These are phyloP conservation scores for Stramonita haemastoma DNA, from an alignment of 2,888 invertebrate genomes.

Conservation along the genomic window DNA sequence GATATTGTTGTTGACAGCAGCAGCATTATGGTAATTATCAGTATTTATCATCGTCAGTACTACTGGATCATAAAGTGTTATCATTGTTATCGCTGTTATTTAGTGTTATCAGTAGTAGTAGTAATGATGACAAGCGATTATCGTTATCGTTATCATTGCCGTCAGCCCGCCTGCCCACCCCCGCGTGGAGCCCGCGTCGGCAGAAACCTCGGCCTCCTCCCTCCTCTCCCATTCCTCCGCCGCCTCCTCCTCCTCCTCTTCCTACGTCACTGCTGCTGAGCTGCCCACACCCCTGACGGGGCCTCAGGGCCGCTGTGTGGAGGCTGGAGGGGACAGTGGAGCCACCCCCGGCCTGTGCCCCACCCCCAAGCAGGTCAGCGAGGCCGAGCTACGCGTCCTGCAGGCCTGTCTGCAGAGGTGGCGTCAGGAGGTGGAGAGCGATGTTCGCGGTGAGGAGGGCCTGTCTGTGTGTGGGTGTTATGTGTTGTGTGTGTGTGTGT, in stretches of 20 bases:
- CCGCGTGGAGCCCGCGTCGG: background rate
- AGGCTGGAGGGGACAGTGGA: background rate
- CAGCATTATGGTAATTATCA: too few species aligned
- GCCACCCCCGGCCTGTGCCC: slow-evolving; percentile 53
- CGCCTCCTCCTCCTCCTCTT: background rate
- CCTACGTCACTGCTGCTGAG: background rate
- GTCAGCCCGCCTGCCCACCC: too few species aligned
- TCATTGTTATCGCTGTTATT: too few species aligned
- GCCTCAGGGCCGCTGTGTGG: background rate
- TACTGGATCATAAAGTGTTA: too few species aligned
- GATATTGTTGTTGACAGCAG: too few species aligned
- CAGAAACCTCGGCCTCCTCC: background rate
- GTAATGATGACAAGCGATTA: too few species aligned
- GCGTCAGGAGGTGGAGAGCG: slow-evolving; percentile 77
- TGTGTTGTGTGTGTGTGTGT: too few species aligned
- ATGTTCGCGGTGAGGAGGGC: slow-evolving; percentile 73
- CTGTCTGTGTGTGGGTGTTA: too few species aligned
- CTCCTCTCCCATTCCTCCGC: slow-evolving; percentile 31
- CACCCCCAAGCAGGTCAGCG: slow-evolving; percentile 72
- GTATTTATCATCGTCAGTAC: too few species aligned
- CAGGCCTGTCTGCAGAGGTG: slow-evolving; percentile 77
- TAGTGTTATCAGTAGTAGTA: too few species aligned
- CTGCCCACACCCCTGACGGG: background rate
- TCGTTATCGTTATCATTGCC: background rate
- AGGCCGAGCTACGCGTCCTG: slow-evolving; percentile 74